These are phyloP conservation scores for Talpa occidentalis DNA, from an alignment of 2,113 vertebrate species.

Conservation along the genomic window DNA sequence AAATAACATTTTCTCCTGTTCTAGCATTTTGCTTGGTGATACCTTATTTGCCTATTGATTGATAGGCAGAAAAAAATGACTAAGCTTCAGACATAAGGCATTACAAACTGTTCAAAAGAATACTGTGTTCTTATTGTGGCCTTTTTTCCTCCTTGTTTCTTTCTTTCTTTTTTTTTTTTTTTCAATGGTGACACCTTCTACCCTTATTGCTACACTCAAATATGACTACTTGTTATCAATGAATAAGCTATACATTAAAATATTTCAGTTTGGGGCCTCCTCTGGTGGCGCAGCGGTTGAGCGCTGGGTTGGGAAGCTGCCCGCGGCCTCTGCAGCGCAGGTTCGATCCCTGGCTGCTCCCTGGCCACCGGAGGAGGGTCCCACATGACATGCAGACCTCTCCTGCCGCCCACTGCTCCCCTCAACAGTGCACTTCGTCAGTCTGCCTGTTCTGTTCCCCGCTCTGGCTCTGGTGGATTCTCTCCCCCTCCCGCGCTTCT, in stretches of 20 bases:
- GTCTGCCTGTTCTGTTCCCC: too few relatives aligned
- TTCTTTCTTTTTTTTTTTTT: too few relatives aligned
- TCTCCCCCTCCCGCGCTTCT: too few relatives aligned
- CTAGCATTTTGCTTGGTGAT: constrained; percentile 4
- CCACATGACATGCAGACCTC: too few relatives aligned
- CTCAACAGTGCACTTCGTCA: too few relatives aligned
- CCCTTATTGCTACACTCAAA: neutral
- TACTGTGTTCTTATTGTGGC: neutral
- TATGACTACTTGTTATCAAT: neutral
- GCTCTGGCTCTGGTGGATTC: too few relatives aligned
- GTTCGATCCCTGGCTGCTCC: too few relatives aligned
- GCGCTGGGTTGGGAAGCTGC: too few relatives aligned
- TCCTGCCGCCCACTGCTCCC: too few relatives aligned
- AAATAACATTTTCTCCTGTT: neutral
- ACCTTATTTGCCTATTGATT: constrained; percentile 12
- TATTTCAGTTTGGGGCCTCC: neutral
- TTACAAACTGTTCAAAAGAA: neutral
- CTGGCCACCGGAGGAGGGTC: too few relatives aligned
- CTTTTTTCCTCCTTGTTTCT: neutral
- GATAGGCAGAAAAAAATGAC: neutral
- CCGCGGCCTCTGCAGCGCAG: too few relatives aligned
- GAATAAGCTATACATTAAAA: neutral
- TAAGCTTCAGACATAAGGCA: neutral
- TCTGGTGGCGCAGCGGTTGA: too few relatives aligned
- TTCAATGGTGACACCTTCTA: constrained; percentile 10